These are phyloP conservation scores for Cygnus atratus DNA, from an alignment of 2,113 vertebrate species.

Conservation along the genomic window DNA sequence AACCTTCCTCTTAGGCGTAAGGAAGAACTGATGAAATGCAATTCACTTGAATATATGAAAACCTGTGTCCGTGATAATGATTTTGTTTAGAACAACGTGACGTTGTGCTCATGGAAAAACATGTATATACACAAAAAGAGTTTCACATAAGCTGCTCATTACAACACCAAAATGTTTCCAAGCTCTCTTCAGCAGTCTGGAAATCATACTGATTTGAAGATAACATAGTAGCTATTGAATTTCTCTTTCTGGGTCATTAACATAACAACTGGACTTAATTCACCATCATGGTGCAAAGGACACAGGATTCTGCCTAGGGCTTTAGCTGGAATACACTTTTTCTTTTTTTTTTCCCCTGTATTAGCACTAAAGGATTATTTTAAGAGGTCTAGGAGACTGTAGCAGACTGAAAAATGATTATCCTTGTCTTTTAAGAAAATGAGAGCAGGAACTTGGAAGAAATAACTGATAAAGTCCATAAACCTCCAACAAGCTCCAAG, in stretches of 20 bases:
- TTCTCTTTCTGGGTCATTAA: conserved; percentile 3
- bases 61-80: not conserved
- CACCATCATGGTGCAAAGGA: not conserved
- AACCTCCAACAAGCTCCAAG: conserved; percentile 2
- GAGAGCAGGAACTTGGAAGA: not conserved
- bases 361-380: not conserved
- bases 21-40: not conserved
- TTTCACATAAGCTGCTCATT: not conserved
- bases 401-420: not conserved
- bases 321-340: not conserved
- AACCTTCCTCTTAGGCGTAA: not conserved
- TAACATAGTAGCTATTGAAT: not conserved
- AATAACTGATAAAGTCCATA: not conserved
- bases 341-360: not conserved
- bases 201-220: not conserved
- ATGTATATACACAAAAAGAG: not conserved
- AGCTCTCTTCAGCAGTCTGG: not conserved
- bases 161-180: not conserved
- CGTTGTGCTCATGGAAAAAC: not conserved
- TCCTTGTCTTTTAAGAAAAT: conserved; percentile 7
- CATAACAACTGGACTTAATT: not conserved
- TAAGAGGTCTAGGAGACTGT: not conserved
- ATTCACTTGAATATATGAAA: not conserved
- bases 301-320: not conserved
- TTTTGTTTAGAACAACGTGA: not conserved